These are phyloP conservation scores for Hemibagrus guttatus DNA, from an alignment of 2,797 vertebrate genomes.

Conservation along the genomic window DNA sequence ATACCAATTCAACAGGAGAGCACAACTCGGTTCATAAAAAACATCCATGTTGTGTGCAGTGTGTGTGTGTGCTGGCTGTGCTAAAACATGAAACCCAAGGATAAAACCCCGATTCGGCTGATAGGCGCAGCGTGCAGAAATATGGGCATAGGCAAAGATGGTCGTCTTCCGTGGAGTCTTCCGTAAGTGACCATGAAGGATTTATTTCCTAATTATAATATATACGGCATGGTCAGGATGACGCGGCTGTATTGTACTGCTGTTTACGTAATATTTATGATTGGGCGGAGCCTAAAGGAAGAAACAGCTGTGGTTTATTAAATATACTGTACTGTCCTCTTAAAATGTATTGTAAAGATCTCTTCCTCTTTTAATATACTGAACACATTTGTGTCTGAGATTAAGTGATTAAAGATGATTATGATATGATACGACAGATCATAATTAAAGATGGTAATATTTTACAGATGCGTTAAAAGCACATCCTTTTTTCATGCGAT, in stretches of 20 bases:
- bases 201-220: not conserved
- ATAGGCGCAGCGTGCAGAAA: conserved; percentile 73
- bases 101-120: conserved; percentile 63
- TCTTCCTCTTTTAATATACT: too few relatives aligned
- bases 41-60: not conserved
- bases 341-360: not conserved
- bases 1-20: too few relatives aligned
- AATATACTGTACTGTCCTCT: not conserved
- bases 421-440: too few relatives aligned
- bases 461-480: not conserved
- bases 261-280: not conserved
- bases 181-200: conserved; percentile 71
- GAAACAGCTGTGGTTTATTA: not conserved
- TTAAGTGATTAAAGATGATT: too few relatives aligned
- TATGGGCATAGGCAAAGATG: conserved; percentile 76
- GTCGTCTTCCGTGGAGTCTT: conserved; percentile 75
- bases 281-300: not conserved
- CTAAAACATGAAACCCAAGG: not conserved
- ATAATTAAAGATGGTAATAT: too few relatives aligned
- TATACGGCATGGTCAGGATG: not conserved
- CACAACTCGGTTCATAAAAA: not conserved
- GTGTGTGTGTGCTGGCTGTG: conserved; percentile 15
- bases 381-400: too few relatives aligned
- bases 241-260: not conserved
- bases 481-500: not conserved